Evolutionary conservation across 2,888 invertebrate genomes (phyloP).

Genomic region (Dasypolia templi): DNA sequence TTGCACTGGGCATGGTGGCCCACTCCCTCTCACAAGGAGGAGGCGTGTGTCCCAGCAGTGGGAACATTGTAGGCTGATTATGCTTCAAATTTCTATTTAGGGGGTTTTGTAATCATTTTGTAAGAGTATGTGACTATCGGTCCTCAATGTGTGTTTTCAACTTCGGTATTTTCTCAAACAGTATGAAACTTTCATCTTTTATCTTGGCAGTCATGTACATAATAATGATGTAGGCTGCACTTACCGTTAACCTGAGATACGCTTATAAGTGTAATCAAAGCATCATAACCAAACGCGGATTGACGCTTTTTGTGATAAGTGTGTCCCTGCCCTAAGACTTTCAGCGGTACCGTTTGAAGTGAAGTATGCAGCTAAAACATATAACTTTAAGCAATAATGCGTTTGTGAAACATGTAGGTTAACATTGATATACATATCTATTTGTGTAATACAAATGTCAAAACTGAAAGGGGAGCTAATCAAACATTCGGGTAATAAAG

Average conservation of each 20-base stretch:
- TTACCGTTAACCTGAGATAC: slow-evolving; percentile 17
- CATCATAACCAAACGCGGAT: slow-evolving; percentile 30
- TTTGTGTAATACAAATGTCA: slow-evolving; percentile 49
- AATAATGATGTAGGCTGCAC: slow-evolving; percentile 22
- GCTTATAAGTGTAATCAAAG: slow-evolving; percentile 31
- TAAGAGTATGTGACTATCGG: neutral
- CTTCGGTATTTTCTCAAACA: slow-evolving; percentile 1
- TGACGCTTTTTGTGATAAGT: slow-evolving; percentile 28
- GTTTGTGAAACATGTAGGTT: slow-evolving; percentile 10
- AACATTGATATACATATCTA: slow-evolving; percentile 13
- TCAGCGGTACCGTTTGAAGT: slow-evolving; percentile 31
- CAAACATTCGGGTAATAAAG: slow-evolving; percentile 58
- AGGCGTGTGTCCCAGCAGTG: too few relatives aligned
- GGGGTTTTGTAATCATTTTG: neutral
- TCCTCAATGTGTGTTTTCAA: neutral
- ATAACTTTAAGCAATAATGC: slow-evolving; percentile 19
- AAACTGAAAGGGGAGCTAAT: slow-evolving; percentile 63
- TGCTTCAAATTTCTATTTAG: neutral
- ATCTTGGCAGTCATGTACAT: slow-evolving; percentile 12
- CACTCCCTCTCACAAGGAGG: too few relatives aligned
- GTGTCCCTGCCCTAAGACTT: slow-evolving; percentile 22
- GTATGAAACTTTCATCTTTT: slow-evolving; percentile 1
- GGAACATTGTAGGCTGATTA: too few relatives aligned
- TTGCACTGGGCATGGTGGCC: neutral
- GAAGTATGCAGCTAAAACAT: slow-evolving; percentile 4